phyloP scores from a whole-genome alignment of 2,113 vertebrate genomes.

The Pelusios castaneus region DNA sequence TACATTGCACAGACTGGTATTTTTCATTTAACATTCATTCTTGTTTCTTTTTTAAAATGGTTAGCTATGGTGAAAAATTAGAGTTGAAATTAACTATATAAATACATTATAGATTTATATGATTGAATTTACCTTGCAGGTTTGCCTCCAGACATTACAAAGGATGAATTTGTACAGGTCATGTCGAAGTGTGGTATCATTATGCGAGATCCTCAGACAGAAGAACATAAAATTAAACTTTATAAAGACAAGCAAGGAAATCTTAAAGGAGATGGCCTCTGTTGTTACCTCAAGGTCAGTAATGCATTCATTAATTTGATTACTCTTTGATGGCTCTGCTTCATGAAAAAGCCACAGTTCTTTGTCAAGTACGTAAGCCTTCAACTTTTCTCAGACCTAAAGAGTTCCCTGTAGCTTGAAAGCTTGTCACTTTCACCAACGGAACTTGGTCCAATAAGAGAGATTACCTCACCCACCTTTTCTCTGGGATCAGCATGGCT shows the following conservation, averaged over 20 bases:
- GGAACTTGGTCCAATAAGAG: neutral
- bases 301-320: neutral
- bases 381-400: neutral
- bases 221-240: conserved; percentile 96
- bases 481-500: neutral
- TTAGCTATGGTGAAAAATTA: neutral
- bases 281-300: conserved; percentile 97
- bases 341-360: accelerated
- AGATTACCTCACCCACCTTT: neutral
- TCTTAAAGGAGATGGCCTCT: conserved; percentile 96
- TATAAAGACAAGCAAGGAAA: conserved; percentile 95
- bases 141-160: conserved; percentile 92
- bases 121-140: conserved; percentile 75
- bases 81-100: neutral
- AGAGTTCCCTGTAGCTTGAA: neutral
- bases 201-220: conserved; percentile 92
- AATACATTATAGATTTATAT: neutral
- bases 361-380: neutral
- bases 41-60: neutral
- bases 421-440: neutral
- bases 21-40: neutral
- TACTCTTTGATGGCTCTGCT: neutral
- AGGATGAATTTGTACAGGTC: conserved; percentile 90
- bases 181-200: conserved; percentile 97
- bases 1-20: neutral